Conservation (phyloP, 2,113 vertebrate species). For the Podarcis muralis region DNA sequence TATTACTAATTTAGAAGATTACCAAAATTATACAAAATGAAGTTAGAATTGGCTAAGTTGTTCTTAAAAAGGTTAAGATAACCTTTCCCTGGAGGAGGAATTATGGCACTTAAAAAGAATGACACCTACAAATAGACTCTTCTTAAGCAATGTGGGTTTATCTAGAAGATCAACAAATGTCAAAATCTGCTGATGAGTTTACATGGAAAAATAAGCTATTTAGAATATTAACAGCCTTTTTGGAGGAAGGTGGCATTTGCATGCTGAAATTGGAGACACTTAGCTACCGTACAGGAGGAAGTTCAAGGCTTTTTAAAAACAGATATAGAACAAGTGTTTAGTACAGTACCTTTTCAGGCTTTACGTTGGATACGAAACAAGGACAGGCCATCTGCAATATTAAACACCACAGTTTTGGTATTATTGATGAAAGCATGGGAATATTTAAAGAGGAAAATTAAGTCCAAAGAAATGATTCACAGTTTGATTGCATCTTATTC, state of each 20-base stretch:
- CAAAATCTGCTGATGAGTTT: background rate
- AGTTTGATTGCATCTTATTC: background rate
- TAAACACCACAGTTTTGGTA: conserved; percentile 32
- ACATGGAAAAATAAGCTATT: background rate
- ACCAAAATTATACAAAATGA: background rate
- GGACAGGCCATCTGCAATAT: conserved; percentile 38
- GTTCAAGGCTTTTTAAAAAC: background rate
- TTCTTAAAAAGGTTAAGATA: background rate
- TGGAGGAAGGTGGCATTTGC: background rate
- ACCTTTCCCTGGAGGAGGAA: background rate
- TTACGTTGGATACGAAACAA: conserved; percentile 38
- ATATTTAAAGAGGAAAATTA: conserved; percentile 17
- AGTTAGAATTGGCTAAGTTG: background rate
- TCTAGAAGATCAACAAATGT: background rate
- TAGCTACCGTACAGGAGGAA: background rate
- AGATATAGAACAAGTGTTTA: conserved; percentile 10
- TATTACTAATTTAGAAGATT: background rate
- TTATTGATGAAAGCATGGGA: conserved; percentile 5
- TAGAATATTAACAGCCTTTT: background rate
- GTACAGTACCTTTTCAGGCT: conserved; percentile 39
- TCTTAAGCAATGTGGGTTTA: background rate
- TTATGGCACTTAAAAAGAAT: background rate
- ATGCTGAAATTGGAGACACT: background rate
- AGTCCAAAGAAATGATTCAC: background rate
- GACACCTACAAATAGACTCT: background rate